Evolutionary conservation across 2,113 vertebrate species (phyloP), one percentile per base, ranked within the genome.

Genomic region (Oryzias celebensis): DNA sequence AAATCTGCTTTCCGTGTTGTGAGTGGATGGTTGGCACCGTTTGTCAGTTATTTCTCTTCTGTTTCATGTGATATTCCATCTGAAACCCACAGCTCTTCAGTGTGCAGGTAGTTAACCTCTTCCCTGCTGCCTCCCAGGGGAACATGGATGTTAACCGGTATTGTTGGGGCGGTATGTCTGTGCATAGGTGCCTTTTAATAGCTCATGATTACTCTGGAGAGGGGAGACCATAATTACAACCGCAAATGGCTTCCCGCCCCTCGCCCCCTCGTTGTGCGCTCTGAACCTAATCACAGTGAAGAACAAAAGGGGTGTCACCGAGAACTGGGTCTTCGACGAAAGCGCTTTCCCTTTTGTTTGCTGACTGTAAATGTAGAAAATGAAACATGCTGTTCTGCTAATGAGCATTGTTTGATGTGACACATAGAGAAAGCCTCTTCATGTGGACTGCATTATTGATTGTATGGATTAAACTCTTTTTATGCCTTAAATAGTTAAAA

Each of bases 191-290:
- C 62, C 72, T 87, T 87, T 85, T 90, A 90, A 90, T 89, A 83
- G 87, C 83, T 85, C 73, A 74, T 90, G 81, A 90, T 89, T 88
- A 85, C 87, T 88, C 83, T 84, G 78, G 86, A 87, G 85, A 85
- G 82, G 82, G 83, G 82, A 89, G 75, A 72, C 83, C 81, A 73
- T 86, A 87, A 89, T 89, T 88, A 88, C 77, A 85, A 82, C 86
- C 83, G 71, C 85, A 87, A 89, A 87, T 90, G 79, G 86, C 85
- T 89, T 90, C 87, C 88, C 83, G 70, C 83, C 79, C 80, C 85
- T 73, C 83, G 74, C 80, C 83, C 70, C 73, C 55, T 42, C 62
- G 51, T 24, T 22, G 82, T 75, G 77, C 74, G 81, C 80, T 82
- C 73, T 73, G 74, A 85, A 85, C 83, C 83, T 83, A 83, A 86